Base-by-base conservation (phyloP, 1,140 invertebrate genomes). In the Phymorhynchus buccinoides region DNA sequence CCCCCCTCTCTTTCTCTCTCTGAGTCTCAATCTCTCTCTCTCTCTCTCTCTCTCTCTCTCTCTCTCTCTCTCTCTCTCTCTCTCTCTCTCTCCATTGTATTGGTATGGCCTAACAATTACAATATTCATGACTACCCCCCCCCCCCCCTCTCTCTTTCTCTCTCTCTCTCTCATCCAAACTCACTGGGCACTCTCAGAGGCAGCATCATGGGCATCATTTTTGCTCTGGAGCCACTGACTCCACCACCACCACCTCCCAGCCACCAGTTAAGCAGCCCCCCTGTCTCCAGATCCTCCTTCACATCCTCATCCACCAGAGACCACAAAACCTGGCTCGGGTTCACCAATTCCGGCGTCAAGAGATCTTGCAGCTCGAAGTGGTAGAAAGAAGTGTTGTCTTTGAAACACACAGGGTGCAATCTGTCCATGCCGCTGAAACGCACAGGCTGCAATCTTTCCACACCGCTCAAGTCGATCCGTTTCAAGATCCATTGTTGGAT, bases 231-330 rank as follows among this genome's bases (percentile, higher is more conserved):
- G n/a, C n/a, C n/a, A n/a, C n/a, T n/a, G n/a, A n/a, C n/a, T n/a
- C n/a, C n/a, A n/a, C n/a, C n/a, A n/a, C n/a, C n/a, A n/a, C n/a
- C n/a, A n/a, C n/a, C n/a, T n/a, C n/a, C n/a, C n/a, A 88, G 52
- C 86, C 91, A 92, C 91, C 91, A 92, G 85, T 92, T 92, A 56
- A 92, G 88, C 30, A 90, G 85, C 32, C 87, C 86, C 30, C 85
- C 35, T 39, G 78, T 79, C 85, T 90, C 86, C 2, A 92, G 88
- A 66, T 90, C 89, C 39, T 87, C 73, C 80, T 88, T 88, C 83
- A 89, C 88, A 42, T 89, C 89, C 16, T 66, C 27, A 77, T 91
- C 91, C 73, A 89, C 48, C 56, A 62, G n/a, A 4, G 22, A 12
- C 22, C 12, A 6, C 12, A 12, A 62, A 4, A 62, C 56, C 56